Evolutionary conservation across 2,113 vertebrate species (phyloP), one percentile per base, ranked within the genome.

Genomic region (Carettochelys insculpta): DNA sequence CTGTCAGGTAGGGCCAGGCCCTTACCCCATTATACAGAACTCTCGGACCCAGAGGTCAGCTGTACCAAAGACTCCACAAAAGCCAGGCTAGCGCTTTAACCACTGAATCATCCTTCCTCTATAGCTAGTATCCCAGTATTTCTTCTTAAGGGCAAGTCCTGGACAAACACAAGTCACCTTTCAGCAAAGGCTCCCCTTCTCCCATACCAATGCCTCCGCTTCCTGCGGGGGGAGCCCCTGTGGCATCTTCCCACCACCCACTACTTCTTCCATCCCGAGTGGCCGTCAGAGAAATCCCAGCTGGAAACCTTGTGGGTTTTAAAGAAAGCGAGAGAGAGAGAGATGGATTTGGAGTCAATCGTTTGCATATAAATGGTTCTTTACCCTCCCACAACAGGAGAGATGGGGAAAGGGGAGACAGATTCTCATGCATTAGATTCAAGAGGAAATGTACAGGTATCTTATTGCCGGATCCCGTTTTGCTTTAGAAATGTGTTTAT

Each of bases 391-490:
- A 97, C 96, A 95, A 96, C 96, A 96, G 96, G 97, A 96, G 96
- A 97, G 97, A 97, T 97, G n/a, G 97, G 96, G 96, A 96, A 95
- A 19, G 29, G 20, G 29, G 58, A 58, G 43, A 82, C 38, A 51
- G 54, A 81, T 97, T 97, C 98, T 98, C 98, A 99, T 99, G 98
- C 98, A 98, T 98, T 94, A 96, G 98, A 98, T 97, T 98, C 98
- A 98, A 98, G 97, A 98, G 98, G 98, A 98, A 98, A 98, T 98
- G 98, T 98, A 98, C 98, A 98, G 95, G 95, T 97, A 96, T 98
- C 97, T 99, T 99, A 99, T 99, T 99, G 98, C 99, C 98, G 98
- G 97, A 98, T 97, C 96, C 96, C 97, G 96, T 97, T 95, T 97
- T 97, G 97, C 90, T 95, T 97, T 97, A 97, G 96, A 97, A 98